Evolutionary conservation across 1,140 invertebrate species (phyloP).

Genomic region (Hylaeus volcanicus): DNA sequence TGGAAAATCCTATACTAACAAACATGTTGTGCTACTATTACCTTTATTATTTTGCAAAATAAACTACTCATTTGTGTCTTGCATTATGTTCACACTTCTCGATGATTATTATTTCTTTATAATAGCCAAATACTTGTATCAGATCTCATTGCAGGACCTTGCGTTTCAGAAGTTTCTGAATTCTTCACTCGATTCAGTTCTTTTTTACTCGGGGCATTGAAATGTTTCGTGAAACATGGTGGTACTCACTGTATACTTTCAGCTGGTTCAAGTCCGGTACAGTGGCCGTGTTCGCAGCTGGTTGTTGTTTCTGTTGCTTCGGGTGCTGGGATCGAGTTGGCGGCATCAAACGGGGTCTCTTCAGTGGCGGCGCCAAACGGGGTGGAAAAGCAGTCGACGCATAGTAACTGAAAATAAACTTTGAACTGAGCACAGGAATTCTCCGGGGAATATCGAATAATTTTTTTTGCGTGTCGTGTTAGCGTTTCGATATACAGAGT

Average conservation of each 20-base stretch:
- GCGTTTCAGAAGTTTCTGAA: no score
- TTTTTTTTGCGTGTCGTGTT: neutral
- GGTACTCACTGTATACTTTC: conserved; percentile 85
- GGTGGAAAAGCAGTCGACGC: conserved; percentile 82
- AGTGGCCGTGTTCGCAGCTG: conserved; percentile 64
- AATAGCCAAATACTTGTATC: no score
- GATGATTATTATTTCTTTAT: no score
- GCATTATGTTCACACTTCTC: no score
- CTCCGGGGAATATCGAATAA: neutral
- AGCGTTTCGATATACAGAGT: neutral
- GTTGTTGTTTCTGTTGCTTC: conserved; percentile 77
- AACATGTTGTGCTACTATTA: no score
- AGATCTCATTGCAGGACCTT: no score
- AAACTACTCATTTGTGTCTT: no score
- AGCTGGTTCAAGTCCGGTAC: conserved; percentile 79
- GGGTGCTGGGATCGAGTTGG: conserved; percentile 78
- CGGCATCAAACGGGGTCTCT: conserved; percentile 84
- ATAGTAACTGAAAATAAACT: conserved; percentile 82
- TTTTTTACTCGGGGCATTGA: neutral
- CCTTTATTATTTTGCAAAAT: no score
- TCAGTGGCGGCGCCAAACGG: conserved; percentile 82
- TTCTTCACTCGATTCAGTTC: no score
- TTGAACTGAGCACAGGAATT: neutral
- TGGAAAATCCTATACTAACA: no score
- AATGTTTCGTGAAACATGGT: neutral